These are phyloP conservation scores for Paracentrotus lividus DNA, from an alignment of 53 echinoderm and acorn worm species.

Conservation along the genomic window DNA sequence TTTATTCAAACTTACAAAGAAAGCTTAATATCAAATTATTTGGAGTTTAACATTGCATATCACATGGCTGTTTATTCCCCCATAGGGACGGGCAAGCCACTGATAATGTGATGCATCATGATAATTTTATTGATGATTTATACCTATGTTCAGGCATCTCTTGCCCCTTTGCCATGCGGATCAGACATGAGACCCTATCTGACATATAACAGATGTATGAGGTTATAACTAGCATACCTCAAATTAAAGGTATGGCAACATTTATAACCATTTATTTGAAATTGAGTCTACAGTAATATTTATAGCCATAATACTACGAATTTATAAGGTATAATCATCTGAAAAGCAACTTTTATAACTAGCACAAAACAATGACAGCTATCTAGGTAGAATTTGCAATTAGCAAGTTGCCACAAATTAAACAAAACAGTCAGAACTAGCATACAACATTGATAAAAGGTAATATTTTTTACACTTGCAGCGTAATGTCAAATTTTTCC, in stretches of 20 bases:
- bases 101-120: background rate
- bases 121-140: constrained; percentile 32
- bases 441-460: too few relatives aligned
- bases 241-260: background rate
- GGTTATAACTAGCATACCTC: background rate
- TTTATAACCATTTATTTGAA: too few relatives aligned
- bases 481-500: too few relatives aligned
- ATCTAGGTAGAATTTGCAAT: too few relatives aligned
- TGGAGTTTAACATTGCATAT: background rate
- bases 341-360: too few relatives aligned
- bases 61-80: background rate
- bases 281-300: too few relatives aligned
- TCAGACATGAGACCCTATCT: background rate
- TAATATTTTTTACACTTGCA: too few relatives aligned
- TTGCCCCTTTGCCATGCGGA: background rate
- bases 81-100: background rate
- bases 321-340: too few relatives aligned
- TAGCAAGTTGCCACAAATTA: too few relatives aligned
- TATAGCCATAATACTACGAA: too few relatives aligned
- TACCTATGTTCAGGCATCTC: background rate
- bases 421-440: too few relatives aligned
- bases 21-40: background rate
- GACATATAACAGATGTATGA: constrained; percentile 17
- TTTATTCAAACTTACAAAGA: background rate
- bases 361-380: too few relatives aligned